A percentile compares a stretch with the other conserved stretches of the same genome.
phyloP scores from a whole-genome alignment of 2,113 vertebrate genomes.

The Coracopsis vasa region DNA sequence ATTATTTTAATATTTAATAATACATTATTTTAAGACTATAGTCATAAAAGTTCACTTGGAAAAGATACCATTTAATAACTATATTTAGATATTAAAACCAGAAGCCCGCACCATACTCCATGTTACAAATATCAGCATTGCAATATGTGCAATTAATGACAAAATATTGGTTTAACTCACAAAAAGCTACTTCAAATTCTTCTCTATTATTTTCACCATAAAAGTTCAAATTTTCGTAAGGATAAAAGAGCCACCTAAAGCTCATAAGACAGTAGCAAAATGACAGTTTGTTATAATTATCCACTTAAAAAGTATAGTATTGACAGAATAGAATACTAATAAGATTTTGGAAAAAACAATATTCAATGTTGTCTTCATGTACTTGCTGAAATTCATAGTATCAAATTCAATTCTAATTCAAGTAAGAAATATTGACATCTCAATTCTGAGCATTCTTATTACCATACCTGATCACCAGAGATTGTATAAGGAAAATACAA shows the following conservation, averaged over 20 bases:
- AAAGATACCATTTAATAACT: neutral
- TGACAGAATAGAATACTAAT: neutral
- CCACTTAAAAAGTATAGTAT: neutral
- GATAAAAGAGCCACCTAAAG: neutral
- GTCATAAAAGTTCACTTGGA: neutral
- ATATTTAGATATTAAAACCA: neutral
- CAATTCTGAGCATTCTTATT: neutral
- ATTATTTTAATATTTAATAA: no score
- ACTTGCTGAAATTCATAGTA: neutral
- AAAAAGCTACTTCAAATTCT: neutral
- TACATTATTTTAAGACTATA: neutral
- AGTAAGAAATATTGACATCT: neutral
- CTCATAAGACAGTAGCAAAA: neutral
- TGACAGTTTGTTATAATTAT: neutral
- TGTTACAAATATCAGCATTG: neutral
- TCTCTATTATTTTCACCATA: neutral
- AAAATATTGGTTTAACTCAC: neutral
- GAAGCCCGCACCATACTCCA: neutral
- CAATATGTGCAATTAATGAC: neutral
- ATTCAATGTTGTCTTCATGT: rapidly evolving
- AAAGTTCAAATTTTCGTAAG: neutral
- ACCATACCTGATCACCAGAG: neutral
- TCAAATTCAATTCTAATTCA: neutral
- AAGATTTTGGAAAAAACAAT: neutral
- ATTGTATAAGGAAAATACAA: neutral